Evolutionary conservation across 2,113 vertebrate genomes (phyloP).

Genomic region (Psittacula cyanocephala): DNA sequence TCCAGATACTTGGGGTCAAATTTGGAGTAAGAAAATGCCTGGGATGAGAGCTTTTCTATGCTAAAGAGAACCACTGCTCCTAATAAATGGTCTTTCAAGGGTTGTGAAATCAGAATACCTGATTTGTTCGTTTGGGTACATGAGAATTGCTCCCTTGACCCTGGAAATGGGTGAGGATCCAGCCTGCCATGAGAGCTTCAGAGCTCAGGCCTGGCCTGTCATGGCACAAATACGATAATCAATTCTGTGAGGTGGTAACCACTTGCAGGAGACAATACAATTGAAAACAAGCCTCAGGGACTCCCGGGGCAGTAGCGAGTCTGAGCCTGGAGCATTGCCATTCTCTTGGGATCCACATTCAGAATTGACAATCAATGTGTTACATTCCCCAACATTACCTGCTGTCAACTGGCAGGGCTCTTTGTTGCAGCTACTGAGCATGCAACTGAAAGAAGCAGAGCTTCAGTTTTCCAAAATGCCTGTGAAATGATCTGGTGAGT

Average conservation of each 20-base stretch:
- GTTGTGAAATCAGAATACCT: neutral
- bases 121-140: neutral
- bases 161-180: neutral
- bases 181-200: neutral
- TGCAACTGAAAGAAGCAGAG: neutral
- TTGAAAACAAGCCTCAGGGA: neutral
- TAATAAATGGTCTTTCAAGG: neutral
- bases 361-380: neutral
- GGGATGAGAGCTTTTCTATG: neutral
- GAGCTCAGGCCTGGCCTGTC: neutral
- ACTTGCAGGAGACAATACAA: neutral
- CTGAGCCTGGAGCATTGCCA: neutral
- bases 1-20: neutral
- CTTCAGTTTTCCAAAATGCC: neutral
- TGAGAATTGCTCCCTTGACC: neutral
- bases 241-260: neutral
- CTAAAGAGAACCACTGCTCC: neutral
- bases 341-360: neutral
- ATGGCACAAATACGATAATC: accelerated
- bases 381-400: neutral
- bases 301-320: neutral
- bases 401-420: neutral
- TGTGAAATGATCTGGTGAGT: neutral
- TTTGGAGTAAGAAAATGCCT: neutral
- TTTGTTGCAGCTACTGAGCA: neutral